Evolutionary conservation across 2,888 invertebrate genomes (phyloP).

Genomic region (Drosophila pseudotakahashii): DNA sequence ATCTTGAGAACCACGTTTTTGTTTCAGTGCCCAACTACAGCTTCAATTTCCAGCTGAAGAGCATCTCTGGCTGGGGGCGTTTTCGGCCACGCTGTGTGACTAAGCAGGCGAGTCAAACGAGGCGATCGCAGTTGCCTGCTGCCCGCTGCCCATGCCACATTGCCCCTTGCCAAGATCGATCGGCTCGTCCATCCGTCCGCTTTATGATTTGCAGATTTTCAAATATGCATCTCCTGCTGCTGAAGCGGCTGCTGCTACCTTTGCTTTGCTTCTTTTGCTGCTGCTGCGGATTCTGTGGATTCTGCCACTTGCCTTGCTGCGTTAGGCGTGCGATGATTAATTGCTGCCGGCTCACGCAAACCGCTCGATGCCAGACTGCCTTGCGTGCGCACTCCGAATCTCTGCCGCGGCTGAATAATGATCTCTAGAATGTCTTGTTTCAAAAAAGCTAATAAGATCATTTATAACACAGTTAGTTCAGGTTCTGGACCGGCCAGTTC

Average conservation of each 20-base stretch:
- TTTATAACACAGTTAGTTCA: constrained; percentile 79
- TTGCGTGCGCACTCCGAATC: constrained; percentile 53
- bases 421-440: constrained; percentile 78
- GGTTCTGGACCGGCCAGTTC: constrained; percentile 41
- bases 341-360: constrained; percentile 75
- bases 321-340: constrained; percentile 76
- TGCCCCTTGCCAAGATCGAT: constrained; percentile 65
- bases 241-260: constrained; percentile 29
- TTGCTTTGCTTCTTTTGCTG: constrained; percentile 8
- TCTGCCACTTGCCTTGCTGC: constrained; percentile 48
- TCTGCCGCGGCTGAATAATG: constrained; percentile 70
- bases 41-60: constrained; percentile 21
- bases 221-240: constrained; percentile 76
- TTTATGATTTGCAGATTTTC: constrained; percentile 78
- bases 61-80: constrained; percentile 62
- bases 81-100: constrained; percentile 68
- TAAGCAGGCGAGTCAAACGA: constrained; percentile 60
- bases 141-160: constrained; percentile 48
- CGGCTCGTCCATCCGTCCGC: constrained; percentile 52
- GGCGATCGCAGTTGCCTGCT: constrained; percentile 19
- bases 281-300: constrained; percentile 7
- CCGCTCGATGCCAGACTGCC: constrained; percentile 38
- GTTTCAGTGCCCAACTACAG: constrained; percentile 4
- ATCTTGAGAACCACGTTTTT: background rate
- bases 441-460: constrained; percentile 81